phyloP scores from a whole-genome alignment of 2,797 vertebrate species.

The Epinephelus awoara region DNA sequence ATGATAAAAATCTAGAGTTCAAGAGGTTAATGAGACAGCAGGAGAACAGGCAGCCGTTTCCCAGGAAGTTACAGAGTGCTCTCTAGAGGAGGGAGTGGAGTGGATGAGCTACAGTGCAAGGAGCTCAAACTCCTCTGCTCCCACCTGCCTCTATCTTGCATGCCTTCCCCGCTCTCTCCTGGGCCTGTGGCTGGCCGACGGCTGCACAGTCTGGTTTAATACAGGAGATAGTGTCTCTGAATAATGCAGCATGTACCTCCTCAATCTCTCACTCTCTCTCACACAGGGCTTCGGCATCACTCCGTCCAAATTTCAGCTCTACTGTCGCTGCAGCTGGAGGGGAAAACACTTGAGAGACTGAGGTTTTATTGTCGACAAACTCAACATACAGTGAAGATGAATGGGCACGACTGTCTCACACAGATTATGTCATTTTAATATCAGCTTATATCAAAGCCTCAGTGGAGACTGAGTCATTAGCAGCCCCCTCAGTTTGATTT shows the following conservation, averaged over 20 bases:
- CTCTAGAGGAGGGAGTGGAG: conserved; percentile 30
- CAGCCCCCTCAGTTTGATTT: conserved; percentile 32
- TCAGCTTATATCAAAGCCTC: conserved; percentile 45
- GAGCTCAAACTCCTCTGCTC: conserved; percentile 35
- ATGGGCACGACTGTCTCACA: conserved; percentile 14
- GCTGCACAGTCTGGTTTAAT: conserved; percentile 53
- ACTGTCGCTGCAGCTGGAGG: conserved; percentile 28
- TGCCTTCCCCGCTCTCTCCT: conserved; percentile 36
- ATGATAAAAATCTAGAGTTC: conserved; percentile 36
- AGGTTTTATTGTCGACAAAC: conserved; percentile 33
- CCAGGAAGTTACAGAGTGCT: conserved; percentile 26
- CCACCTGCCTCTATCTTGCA: conserved; percentile 45
- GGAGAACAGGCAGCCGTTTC: conserved; percentile 33
- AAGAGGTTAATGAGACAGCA: conserved; percentile 57
- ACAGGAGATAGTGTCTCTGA: conserved; percentile 56
- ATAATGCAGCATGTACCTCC: conserved; percentile 62
- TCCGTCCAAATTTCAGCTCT: conserved; percentile 34
- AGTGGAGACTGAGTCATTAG: conserved; percentile 50
- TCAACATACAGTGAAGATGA: conserved; percentile 29
- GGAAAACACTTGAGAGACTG: conserved; percentile 12
- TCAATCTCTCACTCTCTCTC: conserved; percentile 44
- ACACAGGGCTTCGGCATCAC: conserved; percentile 37
- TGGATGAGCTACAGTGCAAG: conserved; percentile 7
- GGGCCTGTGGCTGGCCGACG: conserved; percentile 39
- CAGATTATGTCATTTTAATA: conserved; percentile 49